Evolutionary conservation across 1,140 invertebrate genomes (phyloP), one percentile per base, ranked within the genome.

Genomic region (Sminthurides bifidus): DNA sequence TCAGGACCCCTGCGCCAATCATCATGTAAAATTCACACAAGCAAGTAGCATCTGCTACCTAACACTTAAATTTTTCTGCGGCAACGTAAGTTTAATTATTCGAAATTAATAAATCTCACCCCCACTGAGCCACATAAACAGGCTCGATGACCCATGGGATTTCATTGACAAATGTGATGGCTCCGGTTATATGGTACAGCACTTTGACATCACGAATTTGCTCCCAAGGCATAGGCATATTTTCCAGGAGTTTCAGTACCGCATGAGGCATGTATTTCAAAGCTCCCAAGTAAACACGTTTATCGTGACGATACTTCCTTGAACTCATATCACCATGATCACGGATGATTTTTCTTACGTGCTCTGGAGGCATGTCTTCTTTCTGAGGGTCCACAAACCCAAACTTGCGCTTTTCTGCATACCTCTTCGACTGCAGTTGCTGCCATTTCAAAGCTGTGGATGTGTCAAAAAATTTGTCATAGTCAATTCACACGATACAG

Each of bases 221-320:
- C 74, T 99, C 96, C 96, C 96, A 99, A 19, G 96, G 96, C 95
- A 98, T 98, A 0, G 96, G 96, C 95, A 99, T 98, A 69, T 99
- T 99, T 74, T 99, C 95, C 54, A 99, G 70, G 0, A 99, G 76
- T 69, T 99, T 99, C 75, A 98, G 83, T 0, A 98, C 93, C 23
- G 96, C 95, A 79, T 99, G 96, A 2, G 96, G 95, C 93, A 99
- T 98, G 69, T 98, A 99, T 71, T 99, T 99, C 24, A 99, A 74
- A 2, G 95, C 93, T 10, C 93, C 96, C 12, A 98, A 75, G 74
- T 99, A 98, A 24, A 98, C 96, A 66, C 96, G 77, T 73, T 99
- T 99, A 71, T 99, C 96, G 72, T 98, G 94, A 59, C 94, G 78
- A 72, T 95, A 99, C 74, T 99, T 99, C 27, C 93, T 77, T 67